A percentile compares a stretch with the other conserved stretches of the same genome.
phyloP scores from a whole-genome alignment of 2,113 vertebrate species.

The Sardina pilchardus region DNA sequence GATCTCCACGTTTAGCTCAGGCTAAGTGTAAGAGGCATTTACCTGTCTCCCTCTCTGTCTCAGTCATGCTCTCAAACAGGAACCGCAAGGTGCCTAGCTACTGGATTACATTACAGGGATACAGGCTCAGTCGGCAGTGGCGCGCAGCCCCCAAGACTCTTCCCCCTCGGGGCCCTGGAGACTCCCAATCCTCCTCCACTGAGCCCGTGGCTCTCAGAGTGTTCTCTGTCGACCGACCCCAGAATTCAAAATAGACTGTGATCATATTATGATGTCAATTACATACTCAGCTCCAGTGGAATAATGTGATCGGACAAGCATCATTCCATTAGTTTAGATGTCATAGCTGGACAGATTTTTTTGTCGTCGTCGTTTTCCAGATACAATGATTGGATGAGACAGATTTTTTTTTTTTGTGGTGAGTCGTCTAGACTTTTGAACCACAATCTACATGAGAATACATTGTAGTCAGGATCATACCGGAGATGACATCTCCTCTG shows the following conservation, averaged over 20 bases:
- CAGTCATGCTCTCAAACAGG: neutral
- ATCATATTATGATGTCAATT: neutral
- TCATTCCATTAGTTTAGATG: neutral
- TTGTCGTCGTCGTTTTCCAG: neutral
- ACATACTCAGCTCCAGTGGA: constrained; percentile 1
- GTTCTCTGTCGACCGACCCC: neutral
- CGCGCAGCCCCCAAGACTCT: neutral
- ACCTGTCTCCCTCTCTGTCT: neutral
- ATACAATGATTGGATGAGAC: neutral
- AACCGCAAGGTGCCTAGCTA: neutral
- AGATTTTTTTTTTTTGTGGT: neutral
- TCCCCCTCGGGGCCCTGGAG: neutral
- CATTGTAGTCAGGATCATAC: too few relatives aligned
- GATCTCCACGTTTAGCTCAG: neutral
- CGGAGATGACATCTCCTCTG: neutral
- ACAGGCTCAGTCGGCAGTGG: too few relatives aligned
- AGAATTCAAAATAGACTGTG: neutral
- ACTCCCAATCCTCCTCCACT: neutral
- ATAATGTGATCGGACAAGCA: constrained; percentile 16
- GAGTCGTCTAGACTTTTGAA: neutral
- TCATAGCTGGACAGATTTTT: neutral
- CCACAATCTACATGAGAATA: neutral
- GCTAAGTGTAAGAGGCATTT: neutral
- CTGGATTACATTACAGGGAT: neutral
- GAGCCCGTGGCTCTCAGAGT: neutral